These are phyloP conservation scores for Antedon mediterranea DNA, from an alignment of 53 echinoderm and acorn worm species.

Conservation along the genomic window DNA sequence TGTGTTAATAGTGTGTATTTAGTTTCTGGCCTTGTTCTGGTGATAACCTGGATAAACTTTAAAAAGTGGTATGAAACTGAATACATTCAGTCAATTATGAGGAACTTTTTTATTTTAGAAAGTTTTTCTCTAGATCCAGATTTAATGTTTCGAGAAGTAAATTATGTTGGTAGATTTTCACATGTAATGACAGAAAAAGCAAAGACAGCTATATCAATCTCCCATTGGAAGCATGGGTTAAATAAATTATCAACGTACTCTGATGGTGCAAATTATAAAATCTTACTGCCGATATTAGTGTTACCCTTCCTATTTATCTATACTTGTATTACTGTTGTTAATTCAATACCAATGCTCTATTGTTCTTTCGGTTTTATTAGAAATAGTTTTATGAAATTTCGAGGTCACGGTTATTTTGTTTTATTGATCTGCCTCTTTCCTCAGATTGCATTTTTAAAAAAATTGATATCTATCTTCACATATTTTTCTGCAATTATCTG, in stretches of 20 bases:
- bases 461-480: slow-evolving; percentile 74
- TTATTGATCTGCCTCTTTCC: slow-evolving; percentile 32
- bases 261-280: background rate
- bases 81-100: background rate
- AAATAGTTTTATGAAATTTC: slow-evolving; percentile 5
- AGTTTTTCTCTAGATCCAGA: background rate
- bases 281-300: background rate
- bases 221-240: background rate
- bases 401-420: slow-evolving; percentile 32
- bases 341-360: slow-evolving; percentile 64
- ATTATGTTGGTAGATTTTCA: background rate
- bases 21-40: slow-evolving; percentile 32
- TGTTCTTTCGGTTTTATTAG: slow-evolving; percentile 43
- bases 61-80: slow-evolving; percentile 4
- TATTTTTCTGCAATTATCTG: slow-evolving; percentile 63
- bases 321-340: slow-evolving; percentile 12
- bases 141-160: background rate
- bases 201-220: background rate
- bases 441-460: slow-evolving; percentile 41
- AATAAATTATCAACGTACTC: background rate
- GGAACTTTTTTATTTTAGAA: background rate
- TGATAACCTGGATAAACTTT: slow-evolving; percentile 36
- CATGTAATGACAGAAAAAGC: background rate
- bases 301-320: background rate
- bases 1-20: slow-evolving; percentile 35